phyloP scores from a whole-genome alignment of 2,888 invertebrate genomes.

The Blastobasis adustella region DNA sequence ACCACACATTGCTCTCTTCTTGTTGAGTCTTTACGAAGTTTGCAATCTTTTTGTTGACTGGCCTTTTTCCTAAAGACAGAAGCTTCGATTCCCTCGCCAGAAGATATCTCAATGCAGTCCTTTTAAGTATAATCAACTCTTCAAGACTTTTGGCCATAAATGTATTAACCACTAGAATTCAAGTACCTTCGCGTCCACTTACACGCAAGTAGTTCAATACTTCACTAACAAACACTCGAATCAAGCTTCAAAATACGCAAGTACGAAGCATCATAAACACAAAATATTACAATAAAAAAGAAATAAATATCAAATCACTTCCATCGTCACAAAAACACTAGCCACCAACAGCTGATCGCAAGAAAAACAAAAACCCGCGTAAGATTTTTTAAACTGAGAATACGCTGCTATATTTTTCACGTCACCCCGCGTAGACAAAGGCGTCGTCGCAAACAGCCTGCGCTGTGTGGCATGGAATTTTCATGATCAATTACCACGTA shows the following conservation, averaged over 20 bases:
- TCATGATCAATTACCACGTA: slow-evolving; percentile 39
- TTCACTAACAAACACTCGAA: neutral
- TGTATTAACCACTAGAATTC: slow-evolving; percentile 1
- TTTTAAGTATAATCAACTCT: slow-evolving; percentile 48
- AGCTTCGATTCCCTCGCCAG: slow-evolving; percentile 48
- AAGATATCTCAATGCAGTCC: slow-evolving; percentile 43
- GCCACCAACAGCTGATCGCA: neutral
- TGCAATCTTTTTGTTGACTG: slow-evolving; percentile 53
- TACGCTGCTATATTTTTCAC: slow-evolving; percentile 2
- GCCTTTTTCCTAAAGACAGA: slow-evolving; percentile 44
- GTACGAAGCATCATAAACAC: neutral
- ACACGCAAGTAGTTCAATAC: neutral
- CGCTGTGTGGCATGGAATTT: slow-evolving; percentile 27
- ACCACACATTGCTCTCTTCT: slow-evolving; percentile 40
- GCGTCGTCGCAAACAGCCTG: slow-evolving; percentile 10
- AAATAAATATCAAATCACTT: neutral
- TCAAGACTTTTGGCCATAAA: slow-evolving; percentile 57
- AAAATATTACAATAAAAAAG: neutral
- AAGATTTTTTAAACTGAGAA: slow-evolving; percentile 4
- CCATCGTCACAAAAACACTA: neutral
- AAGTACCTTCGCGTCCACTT: neutral
- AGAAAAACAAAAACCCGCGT: neutral
- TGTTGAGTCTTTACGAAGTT: slow-evolving; percentile 39
- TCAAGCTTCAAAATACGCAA: neutral
- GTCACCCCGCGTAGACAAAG: slow-evolving; percentile 11